Evolutionary conservation across 2,888 invertebrate species (phyloP).

Genomic region (Slavum lentiscoides): DNA sequence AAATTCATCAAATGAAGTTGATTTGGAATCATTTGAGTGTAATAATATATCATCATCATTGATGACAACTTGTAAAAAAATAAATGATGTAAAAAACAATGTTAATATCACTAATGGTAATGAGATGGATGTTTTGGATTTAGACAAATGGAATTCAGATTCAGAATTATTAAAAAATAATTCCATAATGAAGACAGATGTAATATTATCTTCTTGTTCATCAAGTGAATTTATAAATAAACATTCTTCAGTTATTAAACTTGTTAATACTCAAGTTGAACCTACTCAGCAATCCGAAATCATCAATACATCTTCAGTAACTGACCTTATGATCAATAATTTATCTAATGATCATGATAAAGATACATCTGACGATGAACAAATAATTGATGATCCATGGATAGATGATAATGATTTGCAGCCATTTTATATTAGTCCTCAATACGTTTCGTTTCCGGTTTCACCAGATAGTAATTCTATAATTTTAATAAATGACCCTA

Average conservation of each 20-base stretch:
- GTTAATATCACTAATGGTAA: background rate
- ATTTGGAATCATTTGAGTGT: background rate
- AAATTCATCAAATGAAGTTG: background rate
- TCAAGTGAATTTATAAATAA: background rate
- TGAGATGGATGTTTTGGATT: background rate
- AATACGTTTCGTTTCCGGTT: background rate
- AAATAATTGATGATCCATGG: slow-evolving; percentile 44
- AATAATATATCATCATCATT: background rate
- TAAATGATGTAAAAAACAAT: background rate
- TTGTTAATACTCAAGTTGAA: slow-evolving; percentile 1
- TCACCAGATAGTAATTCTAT: background rate
- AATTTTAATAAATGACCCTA: background rate
- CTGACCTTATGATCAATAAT: background rate
- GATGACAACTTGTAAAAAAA: background rate
- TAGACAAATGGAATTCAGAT: background rate
- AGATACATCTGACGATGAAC: slow-evolving; percentile 11
- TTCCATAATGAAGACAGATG: background rate
- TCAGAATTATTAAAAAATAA: background rate
- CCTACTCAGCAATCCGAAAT: background rate
- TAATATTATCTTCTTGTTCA: background rate
- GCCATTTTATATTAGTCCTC: slow-evolving; percentile 2
- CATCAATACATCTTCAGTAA: background rate
- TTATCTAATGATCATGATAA: background rate
- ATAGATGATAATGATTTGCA: slow-evolving; percentile 36
- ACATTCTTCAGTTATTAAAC: background rate